Evolutionary conservation across 2,888 invertebrate genomes (phyloP).

Genomic region (Zhuqinia jingwanae): DNA sequence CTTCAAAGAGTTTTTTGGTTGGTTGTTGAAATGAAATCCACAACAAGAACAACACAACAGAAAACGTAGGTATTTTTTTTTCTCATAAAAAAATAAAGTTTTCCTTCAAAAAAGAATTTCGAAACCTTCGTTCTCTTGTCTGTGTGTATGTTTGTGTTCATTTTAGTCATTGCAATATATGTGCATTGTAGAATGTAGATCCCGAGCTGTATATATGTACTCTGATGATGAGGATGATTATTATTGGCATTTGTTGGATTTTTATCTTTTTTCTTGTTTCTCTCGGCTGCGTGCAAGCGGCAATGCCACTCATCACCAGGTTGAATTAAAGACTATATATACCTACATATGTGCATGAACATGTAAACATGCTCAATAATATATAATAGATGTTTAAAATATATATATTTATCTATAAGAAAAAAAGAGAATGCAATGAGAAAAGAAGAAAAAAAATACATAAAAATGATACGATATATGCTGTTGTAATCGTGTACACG

Average conservation of each 20-base stretch:
- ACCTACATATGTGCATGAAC: background rate
- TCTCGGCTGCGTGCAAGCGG: background rate
- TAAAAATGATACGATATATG: slow-evolving; percentile 1
- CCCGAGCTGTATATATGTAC: no score
- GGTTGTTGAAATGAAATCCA: slow-evolving; percentile 43
- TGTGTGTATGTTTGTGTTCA: no score
- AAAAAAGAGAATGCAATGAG: background rate
- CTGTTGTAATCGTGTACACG: slow-evolving; percentile 35
- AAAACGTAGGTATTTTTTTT: slow-evolving; percentile 43
- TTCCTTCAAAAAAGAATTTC: slow-evolving; percentile 49
- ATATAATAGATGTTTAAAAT: background rate
- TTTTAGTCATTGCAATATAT: slow-evolving; percentile 21
- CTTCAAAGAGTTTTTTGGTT: no score
- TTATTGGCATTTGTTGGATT: slow-evolving; percentile 7
- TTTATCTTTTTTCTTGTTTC: slow-evolving; percentile 14
- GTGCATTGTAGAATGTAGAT: no score
- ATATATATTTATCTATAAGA: background rate
- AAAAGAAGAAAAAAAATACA: background rate
- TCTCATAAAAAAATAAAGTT: slow-evolving; percentile 59
- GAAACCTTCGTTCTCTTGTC: slow-evolving; percentile 57
- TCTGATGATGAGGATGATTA: background rate
- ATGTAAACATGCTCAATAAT: background rate
- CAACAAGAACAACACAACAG: slow-evolving; percentile 41
- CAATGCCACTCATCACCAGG: background rate
- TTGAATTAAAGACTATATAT: background rate